Conservation (phyloP, 2,113 vertebrate species). For the Cinclus cinclus region DNA sequence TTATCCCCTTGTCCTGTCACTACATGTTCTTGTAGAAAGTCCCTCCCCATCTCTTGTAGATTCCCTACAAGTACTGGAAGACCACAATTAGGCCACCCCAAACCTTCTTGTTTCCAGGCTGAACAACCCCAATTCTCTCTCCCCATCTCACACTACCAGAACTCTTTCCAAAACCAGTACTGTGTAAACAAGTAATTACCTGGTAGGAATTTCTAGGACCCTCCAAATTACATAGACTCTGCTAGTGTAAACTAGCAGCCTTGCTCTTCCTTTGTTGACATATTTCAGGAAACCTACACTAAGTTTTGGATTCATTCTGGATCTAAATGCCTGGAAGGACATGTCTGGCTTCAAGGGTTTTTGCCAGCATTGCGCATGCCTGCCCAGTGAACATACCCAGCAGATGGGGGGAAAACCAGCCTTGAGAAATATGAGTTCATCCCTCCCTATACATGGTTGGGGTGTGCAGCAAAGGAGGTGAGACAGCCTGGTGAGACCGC, state of each 20-base stretch:
- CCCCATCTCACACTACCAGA: neutral
- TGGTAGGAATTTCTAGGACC: neutral
- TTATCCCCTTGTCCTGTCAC: neutral
- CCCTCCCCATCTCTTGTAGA: rapidly evolving
- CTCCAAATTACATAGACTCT: neutral
- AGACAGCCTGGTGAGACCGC: neutral
- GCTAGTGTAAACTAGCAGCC: neutral
- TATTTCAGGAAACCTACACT: neutral
- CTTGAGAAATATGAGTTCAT: neutral
- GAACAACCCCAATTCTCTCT: neutral
- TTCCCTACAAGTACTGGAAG: neutral
- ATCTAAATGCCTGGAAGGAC: neutral
- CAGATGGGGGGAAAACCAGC: neutral
- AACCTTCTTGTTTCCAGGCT: neutral
- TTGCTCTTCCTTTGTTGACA: neutral
- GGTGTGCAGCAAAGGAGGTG: neutral
- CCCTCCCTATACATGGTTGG: too few relatives aligned
- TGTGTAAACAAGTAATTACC: neutral
- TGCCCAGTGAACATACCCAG: neutral
- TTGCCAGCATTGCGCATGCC: neutral
- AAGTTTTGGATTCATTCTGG: neutral
- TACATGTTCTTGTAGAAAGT: neutral
- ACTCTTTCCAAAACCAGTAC: neutral
- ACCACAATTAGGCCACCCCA: neutral
- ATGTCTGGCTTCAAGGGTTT: neutral